These are phyloP conservation scores for Parnassius glacialis DNA, from an alignment of 2,888 invertebrate species.

Conservation along the genomic window DNA sequence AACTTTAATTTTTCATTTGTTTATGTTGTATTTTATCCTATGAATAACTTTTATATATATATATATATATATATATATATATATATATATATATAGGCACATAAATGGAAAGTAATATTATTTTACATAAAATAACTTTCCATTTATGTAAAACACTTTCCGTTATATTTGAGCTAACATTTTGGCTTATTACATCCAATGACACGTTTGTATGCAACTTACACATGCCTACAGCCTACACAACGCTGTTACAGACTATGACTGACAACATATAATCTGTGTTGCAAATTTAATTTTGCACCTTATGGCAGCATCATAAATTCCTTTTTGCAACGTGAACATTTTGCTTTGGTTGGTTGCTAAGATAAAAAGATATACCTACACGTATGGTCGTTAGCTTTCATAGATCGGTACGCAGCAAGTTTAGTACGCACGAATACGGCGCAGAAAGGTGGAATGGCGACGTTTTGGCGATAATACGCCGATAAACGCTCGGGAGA, in stretches of 20 bases:
- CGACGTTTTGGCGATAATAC: conserved; percentile 22
- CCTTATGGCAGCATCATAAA: background rate
- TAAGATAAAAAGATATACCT: conserved; percentile 18
- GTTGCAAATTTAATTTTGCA: background rate
- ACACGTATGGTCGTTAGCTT: conserved; percentile 21
- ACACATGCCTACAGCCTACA: conserved; percentile 23
- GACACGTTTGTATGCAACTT: conserved; percentile 28
- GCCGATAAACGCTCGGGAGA: conserved; percentile 11
- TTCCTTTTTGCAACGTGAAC: background rate
- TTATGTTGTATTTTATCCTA: too few species aligned
- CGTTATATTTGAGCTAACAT: background rate
- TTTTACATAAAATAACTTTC: too few species aligned
- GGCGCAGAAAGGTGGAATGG: conserved; percentile 13
- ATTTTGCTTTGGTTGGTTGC: conserved; percentile 2
- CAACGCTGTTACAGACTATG: conserved; percentile 7
- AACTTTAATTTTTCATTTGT: too few species aligned
- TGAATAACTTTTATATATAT: too few species aligned
- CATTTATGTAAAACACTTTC: background rate
- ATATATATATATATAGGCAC: too few species aligned
- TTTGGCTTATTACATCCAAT: conserved; percentile 4
- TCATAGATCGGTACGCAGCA: conserved; percentile 21
- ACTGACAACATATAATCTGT: background rate
- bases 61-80: too few species aligned
- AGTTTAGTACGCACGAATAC: conserved; percentile 22
- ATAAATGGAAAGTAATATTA: too few species aligned